Evolutionary conservation across 2,113 vertebrate genomes (phyloP).

Genomic region (Rhinoderma darwinii): DNA sequence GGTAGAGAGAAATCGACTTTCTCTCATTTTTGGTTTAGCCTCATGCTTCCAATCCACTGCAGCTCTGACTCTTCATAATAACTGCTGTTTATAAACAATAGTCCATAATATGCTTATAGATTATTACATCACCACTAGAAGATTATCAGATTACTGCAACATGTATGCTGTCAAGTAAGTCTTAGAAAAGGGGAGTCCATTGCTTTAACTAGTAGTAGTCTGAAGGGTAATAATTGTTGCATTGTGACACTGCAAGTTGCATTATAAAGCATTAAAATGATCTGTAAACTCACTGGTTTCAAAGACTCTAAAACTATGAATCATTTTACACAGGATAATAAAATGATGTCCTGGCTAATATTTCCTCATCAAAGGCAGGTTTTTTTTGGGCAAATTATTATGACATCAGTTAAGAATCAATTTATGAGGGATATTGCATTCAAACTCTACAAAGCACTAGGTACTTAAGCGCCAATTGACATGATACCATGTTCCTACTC

Average conservation of each 20-base stretch:
- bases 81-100: too few relatives aligned
- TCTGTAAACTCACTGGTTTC: neutral
- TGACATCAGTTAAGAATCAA: slow-evolving; percentile 22
- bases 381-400: slow-evolving; percentile 34
- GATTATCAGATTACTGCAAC: too few relatives aligned
- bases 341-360: slow-evolving; percentile 16
- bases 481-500: neutral
- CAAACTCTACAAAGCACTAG: neutral
- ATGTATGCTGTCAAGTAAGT: too few relatives aligned
- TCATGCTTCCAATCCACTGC: too few relatives aligned
- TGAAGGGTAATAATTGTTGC: neutral
- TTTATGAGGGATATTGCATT: slow-evolving; percentile 20
- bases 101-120: too few relatives aligned
- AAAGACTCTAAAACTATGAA: neutral
- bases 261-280: neutral
- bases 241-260: neutral
- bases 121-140: too few relatives aligned
- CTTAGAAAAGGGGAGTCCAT: too few relatives aligned
- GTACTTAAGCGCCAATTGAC: neutral
- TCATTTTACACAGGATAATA: slow-evolving; percentile 22
- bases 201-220: too few relatives aligned
- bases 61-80: too few relatives aligned
- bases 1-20: too few relatives aligned
- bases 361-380: neutral
- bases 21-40: too few relatives aligned